Conservation (phyloP, 2,797 vertebrate species). For the Molossus alvarezi region DNA sequence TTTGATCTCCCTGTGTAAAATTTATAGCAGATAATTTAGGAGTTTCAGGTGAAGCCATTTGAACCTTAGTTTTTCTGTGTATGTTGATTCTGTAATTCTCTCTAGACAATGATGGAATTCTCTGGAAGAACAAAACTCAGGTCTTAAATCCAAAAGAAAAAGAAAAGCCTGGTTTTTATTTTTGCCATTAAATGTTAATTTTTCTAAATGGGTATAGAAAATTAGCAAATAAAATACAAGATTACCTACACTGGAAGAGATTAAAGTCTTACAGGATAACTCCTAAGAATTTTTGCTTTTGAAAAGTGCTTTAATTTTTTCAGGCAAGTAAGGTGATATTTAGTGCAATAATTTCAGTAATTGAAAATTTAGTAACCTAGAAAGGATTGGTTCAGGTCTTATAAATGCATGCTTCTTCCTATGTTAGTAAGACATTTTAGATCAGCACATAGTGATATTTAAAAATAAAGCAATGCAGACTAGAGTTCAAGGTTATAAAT, state of each 20-base stretch:
- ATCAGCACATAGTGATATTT: background rate
- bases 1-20: slow-evolving; percentile 43
- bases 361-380: slow-evolving; percentile 32
- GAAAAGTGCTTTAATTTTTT: slow-evolving; percentile 58
- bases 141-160: background rate
- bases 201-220: slow-evolving; percentile 8
- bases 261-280: background rate
- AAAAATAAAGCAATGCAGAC: background rate
- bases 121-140: slow-evolving; percentile 14
- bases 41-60: background rate
- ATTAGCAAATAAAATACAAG: slow-evolving; percentile 1
- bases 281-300: background rate
- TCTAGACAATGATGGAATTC: slow-evolving; percentile 11
- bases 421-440: slow-evolving; percentile 17
- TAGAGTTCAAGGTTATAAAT: background rate
- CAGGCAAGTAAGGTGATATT: background rate
- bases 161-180: background rate
- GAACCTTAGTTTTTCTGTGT: background rate
- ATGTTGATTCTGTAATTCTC: background rate
- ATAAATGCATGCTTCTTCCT: background rate
- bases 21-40: background rate
- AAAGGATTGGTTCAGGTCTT: background rate
- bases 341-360: slow-evolving; percentile 34
- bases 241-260: background rate
- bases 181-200: background rate